Evolutionary conservation across 2,888 invertebrate species (phyloP).

Genomic region (Agonum fuliginosum): DNA sequence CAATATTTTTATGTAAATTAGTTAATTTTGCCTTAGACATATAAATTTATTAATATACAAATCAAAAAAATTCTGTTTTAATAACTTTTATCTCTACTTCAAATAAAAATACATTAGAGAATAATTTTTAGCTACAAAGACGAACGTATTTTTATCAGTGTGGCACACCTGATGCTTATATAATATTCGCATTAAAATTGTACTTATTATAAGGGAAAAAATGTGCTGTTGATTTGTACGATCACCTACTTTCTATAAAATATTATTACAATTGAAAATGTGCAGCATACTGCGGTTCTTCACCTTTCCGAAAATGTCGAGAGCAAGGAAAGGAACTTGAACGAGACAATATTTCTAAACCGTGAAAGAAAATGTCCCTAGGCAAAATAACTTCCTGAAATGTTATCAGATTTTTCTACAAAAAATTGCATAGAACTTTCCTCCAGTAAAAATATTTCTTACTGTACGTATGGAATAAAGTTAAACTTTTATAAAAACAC

Average conservation of each 20-base stretch:
- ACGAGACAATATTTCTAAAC: slow-evolving; percentile 37
- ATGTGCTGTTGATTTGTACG: too few species aligned
- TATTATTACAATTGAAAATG: not conserved
- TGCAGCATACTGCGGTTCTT: not conserved
- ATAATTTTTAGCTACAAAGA: too few species aligned
- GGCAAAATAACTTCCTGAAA: slow-evolving; percentile 50
- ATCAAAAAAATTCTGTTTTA: too few species aligned
- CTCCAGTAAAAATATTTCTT: slow-evolving; percentile 31
- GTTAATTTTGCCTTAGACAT: too few species aligned
- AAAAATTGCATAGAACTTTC: slow-evolving; percentile 41
- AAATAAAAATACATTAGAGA: too few species aligned
- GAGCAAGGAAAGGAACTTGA: slow-evolving; percentile 9
- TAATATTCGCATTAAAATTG: not conserved
- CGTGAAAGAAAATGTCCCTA: slow-evolving; percentile 48
- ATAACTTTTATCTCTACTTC: too few species aligned
- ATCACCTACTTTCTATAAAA: too few species aligned
- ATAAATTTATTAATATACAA: too few species aligned
- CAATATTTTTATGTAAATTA: too few species aligned
- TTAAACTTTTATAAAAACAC: slow-evolving; percentile 44
- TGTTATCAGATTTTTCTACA: slow-evolving; percentile 46
- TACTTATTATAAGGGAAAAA: too few species aligned
- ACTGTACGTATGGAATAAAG: slow-evolving; percentile 31
- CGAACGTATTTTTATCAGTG: too few species aligned
- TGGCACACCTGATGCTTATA: not conserved
- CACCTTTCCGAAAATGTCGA: slow-evolving; percentile 1